Percentiles rank a stretch among this genome's conserved stretches.
phyloP scores from a whole-genome alignment of 2,888 invertebrate species.

The Pocota personata region DNA sequence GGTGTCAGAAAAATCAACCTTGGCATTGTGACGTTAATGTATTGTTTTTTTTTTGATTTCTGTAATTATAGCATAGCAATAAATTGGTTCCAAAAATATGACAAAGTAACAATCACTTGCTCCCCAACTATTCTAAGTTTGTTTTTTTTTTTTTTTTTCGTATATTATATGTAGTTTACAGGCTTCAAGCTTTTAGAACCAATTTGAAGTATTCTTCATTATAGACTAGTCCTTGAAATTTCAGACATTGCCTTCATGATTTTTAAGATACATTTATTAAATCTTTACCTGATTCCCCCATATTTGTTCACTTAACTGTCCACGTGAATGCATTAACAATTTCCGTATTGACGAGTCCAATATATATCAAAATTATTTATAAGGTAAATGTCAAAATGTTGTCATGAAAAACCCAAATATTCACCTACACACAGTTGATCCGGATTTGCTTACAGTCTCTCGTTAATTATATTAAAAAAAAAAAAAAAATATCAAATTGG shows the following conservation, averaged over 20 bases:
- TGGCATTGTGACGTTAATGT: too few species aligned
- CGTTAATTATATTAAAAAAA: conserved; percentile 29
- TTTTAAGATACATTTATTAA: background rate
- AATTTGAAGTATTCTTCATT: too few species aligned
- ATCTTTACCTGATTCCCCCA: background rate
- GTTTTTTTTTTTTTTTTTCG: too few species aligned
- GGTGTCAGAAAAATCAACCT: too few species aligned
- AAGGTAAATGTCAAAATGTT: background rate
- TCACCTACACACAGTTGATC: background rate
- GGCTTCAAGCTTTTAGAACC: too few species aligned
- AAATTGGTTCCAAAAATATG: too few species aligned
- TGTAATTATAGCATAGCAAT: too few species aligned
- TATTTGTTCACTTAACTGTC: background rate
- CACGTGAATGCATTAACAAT: background rate
- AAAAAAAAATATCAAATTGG: background rate
- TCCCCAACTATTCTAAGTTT: too few species aligned
- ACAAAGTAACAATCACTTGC: too few species aligned
- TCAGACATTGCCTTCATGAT: background rate
- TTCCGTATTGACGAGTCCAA: background rate
- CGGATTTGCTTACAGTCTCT: background rate
- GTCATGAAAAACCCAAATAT: background rate
- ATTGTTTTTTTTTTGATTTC: too few species aligned
- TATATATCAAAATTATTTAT: background rate
- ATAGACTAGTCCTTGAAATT: background rate
- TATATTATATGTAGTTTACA: too few species aligned